Conservation (phyloP, 2,888 invertebrate genomes). For the Callinectes sapidus region DNA sequence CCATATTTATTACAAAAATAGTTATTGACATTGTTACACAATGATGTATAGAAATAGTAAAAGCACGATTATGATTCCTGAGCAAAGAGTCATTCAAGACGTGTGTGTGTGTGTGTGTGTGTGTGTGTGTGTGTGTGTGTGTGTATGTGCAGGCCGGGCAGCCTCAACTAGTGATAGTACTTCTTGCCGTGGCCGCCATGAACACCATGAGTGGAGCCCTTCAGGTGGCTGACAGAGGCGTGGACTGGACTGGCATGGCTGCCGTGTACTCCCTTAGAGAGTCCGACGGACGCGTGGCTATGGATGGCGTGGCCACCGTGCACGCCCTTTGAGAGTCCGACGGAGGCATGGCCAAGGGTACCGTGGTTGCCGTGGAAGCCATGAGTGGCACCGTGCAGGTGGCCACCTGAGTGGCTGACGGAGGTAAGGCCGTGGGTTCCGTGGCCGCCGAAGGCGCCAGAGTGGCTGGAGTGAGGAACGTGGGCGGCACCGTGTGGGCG, state of each 20-base stretch:
- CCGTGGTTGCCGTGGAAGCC: not conserved
- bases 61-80: not conserved
- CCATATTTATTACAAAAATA: not conserved
- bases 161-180: not conserved
- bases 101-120: slow-evolving; percentile 38
- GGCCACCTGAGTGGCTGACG: not conserved
- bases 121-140: slow-evolving; percentile 39
- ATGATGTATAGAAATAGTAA: not conserved
- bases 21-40: not conserved
- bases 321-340: not conserved
- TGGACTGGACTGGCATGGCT: not conserved
- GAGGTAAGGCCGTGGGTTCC: not conserved
- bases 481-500: not conserved
- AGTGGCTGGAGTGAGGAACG: not conserved
- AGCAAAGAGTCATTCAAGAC: not conserved
- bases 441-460: not conserved
- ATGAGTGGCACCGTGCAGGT: not conserved
- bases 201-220: not conserved
- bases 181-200: not conserved
- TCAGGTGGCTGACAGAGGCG: not conserved
- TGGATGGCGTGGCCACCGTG: not conserved
- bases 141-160: not conserved
- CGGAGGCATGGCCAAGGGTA: not conserved
- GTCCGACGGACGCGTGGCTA: not conserved
- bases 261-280: not conserved